A percentile compares a stretch with the other conserved stretches of the same genome.
These are phyloP conservation scores for Hermaeophaga mercurialis DNA, from an alignment of 2,888 invertebrate species.

Conservation along the genomic window DNA sequence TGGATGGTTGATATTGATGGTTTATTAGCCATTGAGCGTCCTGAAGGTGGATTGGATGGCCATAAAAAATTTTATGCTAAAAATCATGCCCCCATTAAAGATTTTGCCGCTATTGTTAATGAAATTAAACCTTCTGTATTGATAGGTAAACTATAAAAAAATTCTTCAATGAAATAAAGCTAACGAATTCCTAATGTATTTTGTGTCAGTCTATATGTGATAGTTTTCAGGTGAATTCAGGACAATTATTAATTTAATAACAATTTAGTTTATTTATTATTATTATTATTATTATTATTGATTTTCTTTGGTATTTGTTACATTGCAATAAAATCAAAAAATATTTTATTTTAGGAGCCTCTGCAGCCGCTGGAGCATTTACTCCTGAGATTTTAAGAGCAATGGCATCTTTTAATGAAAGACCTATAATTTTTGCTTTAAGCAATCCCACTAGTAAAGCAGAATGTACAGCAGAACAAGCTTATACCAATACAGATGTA, in stretches of 20 bases:
- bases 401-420: slow-evolving; percentile 86
- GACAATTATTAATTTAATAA: too few species aligned
- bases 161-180: too few species aligned
- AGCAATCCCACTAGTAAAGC: slow-evolving; percentile 98
- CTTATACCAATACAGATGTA: slow-evolving; percentile 90
- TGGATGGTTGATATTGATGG: slow-evolving; percentile 97
- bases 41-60: slow-evolving; percentile 68
- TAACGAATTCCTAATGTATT: too few species aligned
- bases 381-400: slow-evolving; percentile 81
- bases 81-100: slow-evolving; percentile 77
- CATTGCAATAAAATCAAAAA: too few species aligned
- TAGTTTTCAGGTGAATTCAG: too few species aligned
- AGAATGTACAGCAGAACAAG: slow-evolving; percentile 96
- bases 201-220: too few species aligned
- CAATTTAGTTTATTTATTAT: too few species aligned
- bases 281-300: too few species aligned
- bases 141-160: slow-evolving; percentile 74
- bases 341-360: slow-evolving; percentile 71
- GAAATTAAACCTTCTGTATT: slow-evolving; percentile 85
- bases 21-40: slow-evolving; percentile 73
- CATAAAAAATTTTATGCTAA: slow-evolving; percentile 78
- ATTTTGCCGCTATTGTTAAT: slow-evolving; percentile 79
- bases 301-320: too few species aligned
- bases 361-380: slow-evolving; percentile 91
- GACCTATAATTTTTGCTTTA: slow-evolving; percentile 94